These are phyloP conservation scores for Rhizomys pruinosus DNA, from an alignment of 2,113 vertebrate genomes.

Conservation along the genomic window DNA sequence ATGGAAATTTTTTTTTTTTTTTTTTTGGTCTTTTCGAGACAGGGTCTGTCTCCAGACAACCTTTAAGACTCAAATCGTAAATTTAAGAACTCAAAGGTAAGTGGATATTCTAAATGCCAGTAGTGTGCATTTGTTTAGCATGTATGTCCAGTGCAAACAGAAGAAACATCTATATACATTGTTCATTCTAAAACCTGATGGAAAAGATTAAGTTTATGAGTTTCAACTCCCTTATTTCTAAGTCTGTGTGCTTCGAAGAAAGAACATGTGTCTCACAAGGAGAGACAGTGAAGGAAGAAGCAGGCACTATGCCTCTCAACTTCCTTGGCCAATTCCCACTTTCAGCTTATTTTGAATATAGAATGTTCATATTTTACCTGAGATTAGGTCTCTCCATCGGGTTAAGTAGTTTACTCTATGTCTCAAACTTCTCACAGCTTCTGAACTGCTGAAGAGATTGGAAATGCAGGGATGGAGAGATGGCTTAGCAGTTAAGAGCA, in stretches of 20 bases:
- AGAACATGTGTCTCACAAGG: constrained; percentile 67
- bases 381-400: constrained; percentile 73
- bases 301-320: constrained; percentile 43
- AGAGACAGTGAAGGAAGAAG: constrained; percentile 59
- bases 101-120: constrained; percentile 26
- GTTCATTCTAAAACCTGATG: constrained; percentile 23
- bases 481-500: too few relatives aligned
- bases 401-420: constrained; percentile 51
- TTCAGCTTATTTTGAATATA: constrained; percentile 77
- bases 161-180: constrained; percentile 46
- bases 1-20: too few relatives aligned
- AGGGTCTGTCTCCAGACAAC: not conserved
- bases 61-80: constrained; percentile 45
- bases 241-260: constrained; percentile 65
- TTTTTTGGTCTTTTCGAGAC: too few relatives aligned
- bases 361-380: constrained; percentile 52
- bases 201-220: constrained; percentile 50
- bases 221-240: constrained; percentile 64
- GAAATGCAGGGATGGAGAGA: constrained; percentile 49
- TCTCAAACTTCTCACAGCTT: not conserved
- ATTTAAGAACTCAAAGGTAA: constrained; percentile 50
- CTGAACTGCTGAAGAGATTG: constrained; percentile 41
- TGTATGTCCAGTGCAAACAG: constrained; percentile 22
- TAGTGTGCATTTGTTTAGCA: not conserved
- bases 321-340: constrained; percentile 73